Base-by-base conservation (phyloP, 2,888 invertebrate species). In the Polyommatus iphigenia region DNA sequence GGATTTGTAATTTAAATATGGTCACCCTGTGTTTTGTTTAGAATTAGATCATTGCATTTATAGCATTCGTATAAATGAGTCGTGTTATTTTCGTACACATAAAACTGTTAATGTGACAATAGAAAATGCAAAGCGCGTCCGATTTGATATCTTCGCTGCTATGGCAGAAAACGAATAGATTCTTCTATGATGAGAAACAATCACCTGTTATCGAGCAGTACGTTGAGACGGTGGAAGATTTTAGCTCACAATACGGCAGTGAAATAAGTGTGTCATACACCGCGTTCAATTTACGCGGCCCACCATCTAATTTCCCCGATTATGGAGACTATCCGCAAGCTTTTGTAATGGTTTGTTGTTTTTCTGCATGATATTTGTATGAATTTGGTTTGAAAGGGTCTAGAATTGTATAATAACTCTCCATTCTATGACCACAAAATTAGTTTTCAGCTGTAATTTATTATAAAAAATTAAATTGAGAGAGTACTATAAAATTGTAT, bases 321-420 rank as follows among this genome's bases (percentile, higher is more conserved):
- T 98, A 98, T 89, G 98, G 98, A 24, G 98, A 99, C 88, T 98
- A 97, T 93, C 97, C 98, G 13, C 96, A 98, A 89, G 97, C 98
- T 18, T 98, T 97, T 93, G 97, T 97, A 79, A 97, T 98, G 96
- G 98, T 98, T 94, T 94, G 95, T 67, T 59, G 62, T 71, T 54
- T 62, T 71, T 78, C 10, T 24, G 10, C 62, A 62, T 50, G 54
- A 71, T 71, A 71, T 76, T 72, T 59, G 6, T 67, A 54, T 76
- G 73, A 77, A 79, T 77, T n/a, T n/a, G n/a, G 1, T 57, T n/a
- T 18, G 1, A 57, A 54, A 41, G 1, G 41, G 41, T 3, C 10
- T 41, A 41, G 41, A 41, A 41, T 41, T 10, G 41, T 41, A 41
- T 2, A 41, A 10, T 10, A 13, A 36, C 0, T 36, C 10, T 46